These are phyloP conservation scores for Galeopsomyia nigrocyanea DNA, from an alignment of 2,888 invertebrate genomes.

Conservation along the genomic window DNA sequence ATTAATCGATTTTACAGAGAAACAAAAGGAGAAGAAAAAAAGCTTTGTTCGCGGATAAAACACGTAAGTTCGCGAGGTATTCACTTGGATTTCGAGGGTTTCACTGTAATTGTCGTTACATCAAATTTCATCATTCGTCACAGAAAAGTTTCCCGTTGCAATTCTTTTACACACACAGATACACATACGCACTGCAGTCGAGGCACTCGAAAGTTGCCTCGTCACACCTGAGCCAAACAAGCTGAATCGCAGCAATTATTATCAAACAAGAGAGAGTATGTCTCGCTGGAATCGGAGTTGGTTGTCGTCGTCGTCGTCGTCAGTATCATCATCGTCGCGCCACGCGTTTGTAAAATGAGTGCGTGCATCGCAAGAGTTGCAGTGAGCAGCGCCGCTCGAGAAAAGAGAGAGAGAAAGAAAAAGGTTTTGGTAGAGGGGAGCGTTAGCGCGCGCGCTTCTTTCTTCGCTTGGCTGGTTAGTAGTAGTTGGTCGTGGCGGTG, in stretches of 20 bases:
- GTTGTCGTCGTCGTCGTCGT: neutral
- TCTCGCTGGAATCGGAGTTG: neutral
- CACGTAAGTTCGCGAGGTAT: too few species aligned
- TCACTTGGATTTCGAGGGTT: too few species aligned
- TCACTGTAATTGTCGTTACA: too few species aligned
- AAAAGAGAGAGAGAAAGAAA: neutral
- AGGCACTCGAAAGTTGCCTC: neutral
- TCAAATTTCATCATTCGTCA: too few species aligned
- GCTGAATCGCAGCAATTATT: too few species aligned
- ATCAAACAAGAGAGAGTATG: neutral
- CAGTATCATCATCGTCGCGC: neutral
- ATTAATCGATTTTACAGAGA: too few species aligned
- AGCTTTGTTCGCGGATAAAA: too few species aligned
- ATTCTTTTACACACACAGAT: too few species aligned
- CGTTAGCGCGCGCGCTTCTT: neutral
- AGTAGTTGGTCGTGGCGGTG: too few species aligned
- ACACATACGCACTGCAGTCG: neutral
- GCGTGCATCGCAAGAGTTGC: conserved; percentile 43
- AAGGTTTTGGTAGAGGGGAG: neutral
- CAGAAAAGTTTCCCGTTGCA: too few species aligned
- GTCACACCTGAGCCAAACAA: neutral
- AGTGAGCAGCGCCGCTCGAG: conserved; percentile 49
- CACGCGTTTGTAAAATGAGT: conserved; percentile 50
- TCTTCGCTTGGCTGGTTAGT: neutral
- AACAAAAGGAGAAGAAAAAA: too few species aligned